These are phyloP conservation scores for Ptilorrhoa leucosticta DNA, from an alignment of 2,113 vertebrate species.

Conservation along the genomic window DNA sequence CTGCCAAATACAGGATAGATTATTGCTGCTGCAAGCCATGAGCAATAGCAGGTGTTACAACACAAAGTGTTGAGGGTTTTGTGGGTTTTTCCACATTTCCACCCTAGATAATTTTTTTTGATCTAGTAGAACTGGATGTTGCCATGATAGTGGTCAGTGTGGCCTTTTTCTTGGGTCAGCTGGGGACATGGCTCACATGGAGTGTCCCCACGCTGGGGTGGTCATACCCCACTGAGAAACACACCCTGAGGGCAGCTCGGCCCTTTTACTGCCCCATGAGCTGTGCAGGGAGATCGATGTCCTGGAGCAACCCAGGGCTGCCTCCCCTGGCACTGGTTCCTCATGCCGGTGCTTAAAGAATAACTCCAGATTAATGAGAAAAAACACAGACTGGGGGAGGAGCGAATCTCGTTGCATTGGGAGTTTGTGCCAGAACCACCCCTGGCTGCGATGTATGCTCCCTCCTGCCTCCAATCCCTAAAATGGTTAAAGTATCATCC, in stretches of 20 bases:
- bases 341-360: neutral
- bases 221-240: neutral
- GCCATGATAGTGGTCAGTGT: neutral
- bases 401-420: fast-evolving
- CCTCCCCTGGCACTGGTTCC: neutral
- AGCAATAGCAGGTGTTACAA: neutral
- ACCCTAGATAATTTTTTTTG: neutral
- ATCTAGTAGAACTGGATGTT: neutral
- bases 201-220: neutral
- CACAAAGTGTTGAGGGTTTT: neutral
- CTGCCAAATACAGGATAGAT: neutral
- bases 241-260: neutral
- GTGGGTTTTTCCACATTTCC: neutral
- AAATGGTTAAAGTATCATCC: neutral
- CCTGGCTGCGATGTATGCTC: neutral
- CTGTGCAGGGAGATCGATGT: neutral
- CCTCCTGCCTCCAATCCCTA: neutral
- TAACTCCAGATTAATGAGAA: neutral
- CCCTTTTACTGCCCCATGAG: neutral
- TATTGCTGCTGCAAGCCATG: neutral
- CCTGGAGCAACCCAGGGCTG: neutral
- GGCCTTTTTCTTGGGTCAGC: neutral
- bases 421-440: neutral
- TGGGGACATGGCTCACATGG: neutral
- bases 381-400: neutral